These are phyloP conservation scores for Corticium candelabrum DNA, from an alignment of 37 sponge, comb jelly and placozoan genomes.

Conservation along the genomic window DNA sequence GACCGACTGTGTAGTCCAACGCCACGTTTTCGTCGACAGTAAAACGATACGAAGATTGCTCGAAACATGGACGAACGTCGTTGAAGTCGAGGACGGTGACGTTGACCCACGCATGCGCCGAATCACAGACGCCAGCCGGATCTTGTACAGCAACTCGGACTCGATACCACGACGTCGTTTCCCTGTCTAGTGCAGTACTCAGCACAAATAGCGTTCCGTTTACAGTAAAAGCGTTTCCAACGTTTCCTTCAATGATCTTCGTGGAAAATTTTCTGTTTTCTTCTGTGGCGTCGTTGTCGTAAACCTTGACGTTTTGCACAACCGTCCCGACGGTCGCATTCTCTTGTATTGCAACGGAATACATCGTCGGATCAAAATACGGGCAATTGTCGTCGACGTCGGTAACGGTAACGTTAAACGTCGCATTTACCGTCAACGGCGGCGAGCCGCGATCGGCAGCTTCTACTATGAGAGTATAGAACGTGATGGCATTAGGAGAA, in stretches of 20 bases:
- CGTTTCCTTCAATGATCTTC: too few relatives aligned
- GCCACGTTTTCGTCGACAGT: background rate
- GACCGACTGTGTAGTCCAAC: background rate
- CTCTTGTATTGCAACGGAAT: background rate
- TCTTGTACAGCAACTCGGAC: background rate
- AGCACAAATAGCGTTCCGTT: background rate
- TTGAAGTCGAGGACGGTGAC: background rate
- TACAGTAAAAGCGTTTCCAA: background rate
- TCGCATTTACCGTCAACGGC: background rate
- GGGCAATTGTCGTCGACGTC: background rate
- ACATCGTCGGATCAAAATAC: background rate
- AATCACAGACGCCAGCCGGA: background rate
- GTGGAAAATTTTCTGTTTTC: background rate
- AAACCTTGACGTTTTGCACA: background rate
- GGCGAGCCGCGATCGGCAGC: background rate
- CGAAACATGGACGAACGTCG: background rate
- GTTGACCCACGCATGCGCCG: background rate
- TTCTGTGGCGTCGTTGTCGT: background rate
- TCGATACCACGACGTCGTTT: background rate
- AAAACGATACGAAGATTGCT: background rate
- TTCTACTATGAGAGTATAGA: background rate
- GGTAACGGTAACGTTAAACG: background rate
- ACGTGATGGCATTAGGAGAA: background rate
- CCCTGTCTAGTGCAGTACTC: background rate
- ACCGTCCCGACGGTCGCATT: background rate